Base-by-base conservation (phyloP, 2,888 invertebrate species). In the Eristalis intricaria region DNA sequence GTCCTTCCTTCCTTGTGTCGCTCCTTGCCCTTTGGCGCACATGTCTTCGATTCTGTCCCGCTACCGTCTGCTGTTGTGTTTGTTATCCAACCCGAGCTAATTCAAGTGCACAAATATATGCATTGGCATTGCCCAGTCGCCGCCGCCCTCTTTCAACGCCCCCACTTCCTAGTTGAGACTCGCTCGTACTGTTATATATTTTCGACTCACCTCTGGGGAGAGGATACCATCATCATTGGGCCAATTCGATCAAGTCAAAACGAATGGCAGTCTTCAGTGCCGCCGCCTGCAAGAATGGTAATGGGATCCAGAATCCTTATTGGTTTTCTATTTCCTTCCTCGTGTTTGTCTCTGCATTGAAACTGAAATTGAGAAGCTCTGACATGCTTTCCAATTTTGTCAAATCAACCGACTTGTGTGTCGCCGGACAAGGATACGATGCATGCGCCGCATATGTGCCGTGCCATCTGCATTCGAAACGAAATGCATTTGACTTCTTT, bases 241-340 rank as follows among this genome's bases (percentile, higher is more conserved):
- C 70, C 65, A 80, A 80, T 80, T 80, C 74, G 75, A 69, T 74
- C 43, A 79, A 79, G 64, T 65, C 80, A 80, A 43, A 84, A 22
- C 64, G 76, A 64, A 60, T 76, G 23, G 32, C 58, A 76, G 60
- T 65, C 70, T 29, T 64, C 23, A 7, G n/a, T 58, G 63, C 61
- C 32, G 63, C 61, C 32, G 32, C 29, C 60, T 76, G 69, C 23
- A 50, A 35, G 35, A 35, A 43, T 56, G n/a, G 26, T 23, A 69
- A 63, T 50, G 50, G 35, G 8, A 69, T 63, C n/a, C 63, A 19
- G 60, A 26, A 61, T 15, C 22, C 22, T 50, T 73, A 43, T 22
- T 73, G 61, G 29, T 26, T 43, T 32, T 63, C 8, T 26, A 23
- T 19, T 38, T 23, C 0, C 35, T 58, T 26, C 26, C 3, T 10